These are phyloP conservation scores for Bettongia penicillata DNA, from an alignment of 2,113 vertebrate species.

Conservation along the genomic window DNA sequence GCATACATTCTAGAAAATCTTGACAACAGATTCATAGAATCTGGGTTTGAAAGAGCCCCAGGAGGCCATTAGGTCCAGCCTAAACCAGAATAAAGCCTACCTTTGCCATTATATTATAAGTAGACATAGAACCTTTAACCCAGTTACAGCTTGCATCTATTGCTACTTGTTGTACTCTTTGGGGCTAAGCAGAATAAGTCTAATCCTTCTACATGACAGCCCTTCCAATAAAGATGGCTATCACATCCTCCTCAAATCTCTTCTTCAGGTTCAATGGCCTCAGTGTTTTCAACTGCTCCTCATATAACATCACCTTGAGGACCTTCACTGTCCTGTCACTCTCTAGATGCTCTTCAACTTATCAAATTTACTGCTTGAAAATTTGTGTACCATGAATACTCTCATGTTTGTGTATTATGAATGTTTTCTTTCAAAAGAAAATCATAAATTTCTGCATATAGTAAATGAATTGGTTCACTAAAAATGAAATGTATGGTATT, in stretches of 20 bases:
- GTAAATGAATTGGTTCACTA: background rate
- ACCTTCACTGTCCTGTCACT: background rate
- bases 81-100: background rate
- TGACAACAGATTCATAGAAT: background rate
- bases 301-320: background rate
- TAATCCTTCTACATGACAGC: background rate
- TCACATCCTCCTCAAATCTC: background rate
- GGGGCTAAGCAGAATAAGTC: background rate
- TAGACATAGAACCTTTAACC: background rate
- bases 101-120: background rate
- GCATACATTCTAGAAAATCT: background rate
- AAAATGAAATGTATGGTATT: background rate
- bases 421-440: background rate
- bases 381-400: background rate
- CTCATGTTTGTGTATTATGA: background rate
- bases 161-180: background rate
- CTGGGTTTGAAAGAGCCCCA: background rate
- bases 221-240: background rate
- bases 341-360: background rate
- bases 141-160: background rate
- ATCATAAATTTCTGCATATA: background rate
- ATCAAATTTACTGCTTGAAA: background rate
- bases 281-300: background rate
- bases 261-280: background rate
- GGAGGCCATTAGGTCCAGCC: background rate